These are phyloP conservation scores for Myzus persicae DNA, from an alignment of 1,140 invertebrate species.

Conservation along the genomic window DNA sequence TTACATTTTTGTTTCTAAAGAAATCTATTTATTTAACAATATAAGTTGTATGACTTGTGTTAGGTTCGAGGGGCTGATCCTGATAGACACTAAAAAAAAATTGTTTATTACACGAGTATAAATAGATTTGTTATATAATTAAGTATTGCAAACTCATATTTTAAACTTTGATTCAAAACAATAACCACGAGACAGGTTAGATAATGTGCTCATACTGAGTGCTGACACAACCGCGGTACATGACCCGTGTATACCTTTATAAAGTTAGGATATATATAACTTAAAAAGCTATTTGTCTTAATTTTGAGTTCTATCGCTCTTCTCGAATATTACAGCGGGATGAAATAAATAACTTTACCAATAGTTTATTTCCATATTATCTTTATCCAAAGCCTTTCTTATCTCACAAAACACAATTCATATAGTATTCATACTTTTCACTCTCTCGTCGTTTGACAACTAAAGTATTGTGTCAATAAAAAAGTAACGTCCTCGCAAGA, in stretches of 20 bases:
- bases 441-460: neutral
- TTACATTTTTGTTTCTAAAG: too few species aligned
- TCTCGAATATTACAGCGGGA: neutral
- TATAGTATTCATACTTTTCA: neutral
- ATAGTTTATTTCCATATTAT: neutral
- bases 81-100: neutral
- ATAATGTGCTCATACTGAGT: neutral
- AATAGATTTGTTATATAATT: neutral
- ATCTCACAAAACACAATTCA: neutral
- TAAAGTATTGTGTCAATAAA: neutral
- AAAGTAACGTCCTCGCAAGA: neutral
- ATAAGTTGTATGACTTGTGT: too few species aligned
- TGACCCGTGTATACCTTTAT: neutral
- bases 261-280: neutral
- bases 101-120: too few species aligned
- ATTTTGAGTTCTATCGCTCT: neutral
- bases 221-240: neutral
- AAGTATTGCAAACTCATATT: neutral
- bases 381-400: neutral
- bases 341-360: constrained; percentile 3
- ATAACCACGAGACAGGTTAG: neutral
- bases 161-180: neutral
- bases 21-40: too few species aligned
- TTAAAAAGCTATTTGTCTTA: neutral
- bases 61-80: neutral